phyloP scores from a whole-genome alignment of 2,888 invertebrate genomes.

The Physocephala rufipes region DNA sequence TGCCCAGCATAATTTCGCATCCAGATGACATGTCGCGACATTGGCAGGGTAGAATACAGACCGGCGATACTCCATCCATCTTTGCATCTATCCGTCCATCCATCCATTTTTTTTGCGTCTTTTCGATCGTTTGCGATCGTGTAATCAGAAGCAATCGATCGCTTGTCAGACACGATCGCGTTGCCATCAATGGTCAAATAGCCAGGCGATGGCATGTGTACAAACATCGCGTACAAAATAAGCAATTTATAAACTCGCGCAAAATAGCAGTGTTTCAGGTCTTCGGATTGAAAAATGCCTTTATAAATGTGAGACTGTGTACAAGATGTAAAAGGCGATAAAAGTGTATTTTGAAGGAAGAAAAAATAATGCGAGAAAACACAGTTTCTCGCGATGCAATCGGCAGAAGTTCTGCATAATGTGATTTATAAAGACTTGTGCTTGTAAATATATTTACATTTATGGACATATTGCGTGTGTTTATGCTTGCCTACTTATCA shows the following conservation, averaged over 20 bases:
- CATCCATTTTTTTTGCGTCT: no score
- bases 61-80: not conserved
- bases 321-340: not conserved
- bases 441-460: no score
- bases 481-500: no score
- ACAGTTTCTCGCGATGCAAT: constrained; percentile 12
- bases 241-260: constrained; percentile 15
- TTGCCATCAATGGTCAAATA: constrained; percentile 13
- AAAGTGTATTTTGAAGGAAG: not conserved
- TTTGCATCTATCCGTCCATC: no score
- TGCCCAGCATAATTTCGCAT: constrained; percentile 45
- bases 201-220: not conserved
- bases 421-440: no score
- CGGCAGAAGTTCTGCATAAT: no score
- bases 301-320: constrained; percentile 12
- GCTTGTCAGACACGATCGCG: constrained; percentile 25
- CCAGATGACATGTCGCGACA: no score
- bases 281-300: not conserved
- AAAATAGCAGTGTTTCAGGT: constrained; percentile 16
- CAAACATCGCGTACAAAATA: not conserved
- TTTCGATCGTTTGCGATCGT: not conserved
- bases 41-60: constrained; percentile 27
- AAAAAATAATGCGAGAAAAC: constrained; percentile 11
- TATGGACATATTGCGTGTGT: no score
- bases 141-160: constrained; percentile 23